These are phyloP conservation scores for Hippocampus mohnikei DNA, from an alignment of 2,113 vertebrate genomes.

Conservation along the genomic window DNA sequence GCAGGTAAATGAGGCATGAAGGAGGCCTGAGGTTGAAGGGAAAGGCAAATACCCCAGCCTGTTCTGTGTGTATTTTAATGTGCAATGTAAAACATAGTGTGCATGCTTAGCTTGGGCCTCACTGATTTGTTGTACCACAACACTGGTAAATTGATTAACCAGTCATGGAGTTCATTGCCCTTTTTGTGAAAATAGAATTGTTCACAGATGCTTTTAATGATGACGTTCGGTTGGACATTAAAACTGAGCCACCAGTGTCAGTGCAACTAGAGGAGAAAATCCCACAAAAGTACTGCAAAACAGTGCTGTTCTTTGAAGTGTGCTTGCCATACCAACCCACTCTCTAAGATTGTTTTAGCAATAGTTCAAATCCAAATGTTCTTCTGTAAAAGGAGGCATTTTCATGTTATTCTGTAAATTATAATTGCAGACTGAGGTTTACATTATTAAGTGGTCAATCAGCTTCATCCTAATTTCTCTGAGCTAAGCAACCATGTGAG, in stretches of 20 bases:
- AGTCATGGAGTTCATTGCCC: neutral
- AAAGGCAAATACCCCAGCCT: slow-evolving; percentile 46
- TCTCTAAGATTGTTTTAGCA: neutral
- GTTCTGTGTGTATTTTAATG: slow-evolving; percentile 19
- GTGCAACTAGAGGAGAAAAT: neutral
- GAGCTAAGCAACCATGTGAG: slow-evolving; percentile 44
- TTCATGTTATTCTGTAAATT: neutral
- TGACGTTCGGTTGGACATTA: neutral
- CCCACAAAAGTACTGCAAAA: neutral
- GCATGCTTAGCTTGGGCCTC: neutral
- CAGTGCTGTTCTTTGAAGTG: neutral
- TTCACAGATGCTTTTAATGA: neutral
- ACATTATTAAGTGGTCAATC: neutral
- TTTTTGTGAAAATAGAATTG: neutral
- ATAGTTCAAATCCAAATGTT: neutral
- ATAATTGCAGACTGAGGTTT: neutral
- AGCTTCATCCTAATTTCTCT: slow-evolving; percentile 23
- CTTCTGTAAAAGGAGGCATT: neutral
- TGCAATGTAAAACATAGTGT: slow-evolving; percentile 15
- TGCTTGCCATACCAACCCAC: neutral
- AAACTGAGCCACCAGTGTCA: neutral
- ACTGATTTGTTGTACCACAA: neutral
- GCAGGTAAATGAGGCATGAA: slow-evolving; percentile 63
- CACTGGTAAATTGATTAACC: neutral
- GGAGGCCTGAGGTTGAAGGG: slow-evolving; percentile 47